Conservation (phyloP, 2,113 vertebrate species). For the Pituophis catenifer region DNA sequence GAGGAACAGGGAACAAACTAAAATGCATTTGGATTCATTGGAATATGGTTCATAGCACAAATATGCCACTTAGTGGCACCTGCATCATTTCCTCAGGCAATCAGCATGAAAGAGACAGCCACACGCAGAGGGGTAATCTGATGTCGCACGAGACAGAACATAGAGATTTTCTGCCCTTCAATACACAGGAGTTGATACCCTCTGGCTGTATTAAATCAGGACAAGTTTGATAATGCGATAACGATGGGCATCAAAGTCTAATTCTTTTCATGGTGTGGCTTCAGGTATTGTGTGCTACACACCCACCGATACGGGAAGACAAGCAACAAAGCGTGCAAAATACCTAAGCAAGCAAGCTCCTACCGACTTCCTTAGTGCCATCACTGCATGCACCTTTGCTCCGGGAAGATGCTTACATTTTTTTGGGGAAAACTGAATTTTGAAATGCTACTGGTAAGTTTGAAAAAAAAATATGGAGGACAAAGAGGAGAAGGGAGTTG, state of each 20-base stretch:
- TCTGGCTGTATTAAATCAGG: neutral
- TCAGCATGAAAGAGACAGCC: neutral
- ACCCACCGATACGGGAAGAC: neutral
- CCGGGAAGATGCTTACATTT: neutral
- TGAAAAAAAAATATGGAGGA: neutral
- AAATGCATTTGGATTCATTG: conserved; percentile 6
- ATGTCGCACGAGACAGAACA: neutral
- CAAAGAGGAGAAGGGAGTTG: neutral
- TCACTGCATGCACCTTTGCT: neutral
- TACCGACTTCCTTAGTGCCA: neutral
- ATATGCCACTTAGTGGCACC: neutral
- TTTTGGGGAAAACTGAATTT: neutral
- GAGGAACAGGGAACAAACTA: neutral
- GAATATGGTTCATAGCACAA: neutral
- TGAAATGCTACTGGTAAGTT: neutral
- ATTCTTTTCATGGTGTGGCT: neutral
- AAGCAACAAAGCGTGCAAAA: neutral
- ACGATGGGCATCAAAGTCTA: neutral
- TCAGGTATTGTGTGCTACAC: neutral
- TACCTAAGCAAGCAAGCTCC: neutral
- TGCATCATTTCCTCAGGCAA: neutral
- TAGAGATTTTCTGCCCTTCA: neutral
- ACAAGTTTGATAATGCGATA: too few species aligned
- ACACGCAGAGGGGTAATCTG: neutral
- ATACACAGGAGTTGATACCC: neutral